phyloP scores from a whole-genome alignment of 2,113 vertebrate species.

The Pleuronectes platessa region DNA sequence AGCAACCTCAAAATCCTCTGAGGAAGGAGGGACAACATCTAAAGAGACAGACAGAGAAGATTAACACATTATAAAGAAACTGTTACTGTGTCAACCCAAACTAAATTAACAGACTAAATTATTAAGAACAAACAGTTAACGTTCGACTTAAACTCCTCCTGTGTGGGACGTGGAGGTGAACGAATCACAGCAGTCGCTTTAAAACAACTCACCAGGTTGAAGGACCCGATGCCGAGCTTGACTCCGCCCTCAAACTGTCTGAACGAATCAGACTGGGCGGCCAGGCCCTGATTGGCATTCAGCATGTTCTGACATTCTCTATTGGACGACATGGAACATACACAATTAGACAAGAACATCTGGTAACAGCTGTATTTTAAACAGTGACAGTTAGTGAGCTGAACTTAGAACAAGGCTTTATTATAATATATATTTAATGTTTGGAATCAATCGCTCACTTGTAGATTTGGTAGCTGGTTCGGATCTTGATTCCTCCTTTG shows the following conservation, averaged over 20 bases:
- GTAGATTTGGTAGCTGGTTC: conserved; percentile 97
- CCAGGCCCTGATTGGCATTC: conserved; percentile 82
- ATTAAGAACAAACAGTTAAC: no score
- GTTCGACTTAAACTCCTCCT: background rate
- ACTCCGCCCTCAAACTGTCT: conserved; percentile 95
- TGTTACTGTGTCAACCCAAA: no score
- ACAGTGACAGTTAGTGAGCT: no score
- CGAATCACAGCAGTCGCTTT: background rate
- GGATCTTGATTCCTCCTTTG: conserved; percentile 95
- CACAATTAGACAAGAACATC: background rate
- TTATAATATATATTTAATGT: no score
- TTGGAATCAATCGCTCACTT: conserved; percentile 84
- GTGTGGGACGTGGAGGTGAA: background rate
- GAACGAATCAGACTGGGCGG: conserved; percentile 82
- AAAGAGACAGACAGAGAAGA: conserved; percentile 4
- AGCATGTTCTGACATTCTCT: conserved; percentile 93
- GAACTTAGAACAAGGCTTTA: no score
- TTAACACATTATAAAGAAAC: background rate
- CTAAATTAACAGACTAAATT: no score
- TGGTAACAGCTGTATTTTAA: background rate
- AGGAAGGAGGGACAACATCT: conserved; percentile 98
- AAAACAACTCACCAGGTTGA: conserved; percentile 90
- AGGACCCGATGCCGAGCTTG: conserved; percentile 93
- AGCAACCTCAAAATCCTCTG: conserved; percentile 91
- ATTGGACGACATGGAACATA: background rate